A percentile compares a stretch with the other conserved stretches of the same genome.
Conservation (phyloP, 2,888 invertebrate species). For the Anarsia innoxiella region DNA sequence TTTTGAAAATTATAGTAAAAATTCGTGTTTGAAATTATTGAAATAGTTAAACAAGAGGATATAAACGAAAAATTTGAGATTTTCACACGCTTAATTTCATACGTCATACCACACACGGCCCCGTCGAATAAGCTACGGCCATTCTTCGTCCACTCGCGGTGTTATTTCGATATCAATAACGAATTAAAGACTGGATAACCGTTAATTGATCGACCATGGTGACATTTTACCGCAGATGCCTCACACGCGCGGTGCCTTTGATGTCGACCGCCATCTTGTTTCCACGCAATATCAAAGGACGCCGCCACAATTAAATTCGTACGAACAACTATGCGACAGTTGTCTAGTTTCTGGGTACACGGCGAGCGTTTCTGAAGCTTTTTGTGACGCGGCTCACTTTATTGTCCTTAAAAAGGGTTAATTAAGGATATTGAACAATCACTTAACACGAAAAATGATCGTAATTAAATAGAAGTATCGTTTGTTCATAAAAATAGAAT, state of each 20-base stretch:
- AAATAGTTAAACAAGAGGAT: no score
- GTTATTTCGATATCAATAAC: constrained; percentile 59
- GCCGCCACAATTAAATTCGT: constrained; percentile 68
- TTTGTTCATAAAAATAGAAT: neutral
- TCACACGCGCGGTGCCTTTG: constrained; percentile 60
- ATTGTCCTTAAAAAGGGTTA: constrained; percentile 32
- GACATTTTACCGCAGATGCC: constrained; percentile 63
- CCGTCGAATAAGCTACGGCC: constrained; percentile 43
- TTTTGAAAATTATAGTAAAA: no score
- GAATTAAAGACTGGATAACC: constrained; percentile 50
- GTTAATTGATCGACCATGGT: constrained; percentile 69
- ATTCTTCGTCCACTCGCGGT: constrained; percentile 34
- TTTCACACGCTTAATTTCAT: neutral
- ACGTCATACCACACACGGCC: constrained; percentile 22
- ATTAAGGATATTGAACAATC: constrained; percentile 28
- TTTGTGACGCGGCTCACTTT: constrained; percentile 31
- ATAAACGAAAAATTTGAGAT: no score
- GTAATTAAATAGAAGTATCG: constrained; percentile 5
- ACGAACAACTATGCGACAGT: constrained; percentile 67
- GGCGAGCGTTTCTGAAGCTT: constrained; percentile 36
- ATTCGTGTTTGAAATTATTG: no score
- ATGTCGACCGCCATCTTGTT: constrained; percentile 45
- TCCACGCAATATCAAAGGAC: constrained; percentile 40
- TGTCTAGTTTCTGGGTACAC: constrained; percentile 50
- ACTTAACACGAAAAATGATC: constrained; percentile 21